phyloP scores from a whole-genome alignment of 2,888 invertebrate species.

The Drosophila longiperda region DNA sequence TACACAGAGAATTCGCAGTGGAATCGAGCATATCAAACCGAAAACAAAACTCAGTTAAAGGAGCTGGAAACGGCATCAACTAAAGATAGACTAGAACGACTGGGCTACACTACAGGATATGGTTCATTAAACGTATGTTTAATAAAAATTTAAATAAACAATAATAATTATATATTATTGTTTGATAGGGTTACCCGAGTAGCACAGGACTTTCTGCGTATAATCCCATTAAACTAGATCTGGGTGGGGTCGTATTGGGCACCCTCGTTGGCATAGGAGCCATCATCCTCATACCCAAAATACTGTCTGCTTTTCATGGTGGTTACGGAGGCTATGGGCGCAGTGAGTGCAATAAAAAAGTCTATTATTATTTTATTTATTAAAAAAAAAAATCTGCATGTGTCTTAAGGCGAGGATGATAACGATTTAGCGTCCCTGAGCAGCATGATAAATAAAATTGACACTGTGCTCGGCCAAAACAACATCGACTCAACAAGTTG shows the following conservation, averaged over 20 bases:
- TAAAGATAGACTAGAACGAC: conserved; percentile 83
- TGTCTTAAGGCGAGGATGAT: conserved; percentile 86
- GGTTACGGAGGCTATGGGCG: conserved; percentile 88
- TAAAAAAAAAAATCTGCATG: not conserved
- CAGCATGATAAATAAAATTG: conserved; percentile 88
- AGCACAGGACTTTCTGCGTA: conserved; percentile 87
- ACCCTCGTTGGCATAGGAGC: conserved; percentile 93
- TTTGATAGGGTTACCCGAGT: conserved; percentile 83
- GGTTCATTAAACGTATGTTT: conserved; percentile 81
- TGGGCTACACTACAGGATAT: conserved; percentile 84
- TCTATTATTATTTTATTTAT: not conserved
- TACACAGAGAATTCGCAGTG: conserved; percentile 77
- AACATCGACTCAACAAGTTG: conserved; percentile 90
- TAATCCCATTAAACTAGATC: conserved; percentile 91
- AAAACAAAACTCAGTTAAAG: conserved; percentile 77
- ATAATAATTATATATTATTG: not conserved
- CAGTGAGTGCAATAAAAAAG: conserved; percentile 82
- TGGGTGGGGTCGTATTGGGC: conserved; percentile 92
- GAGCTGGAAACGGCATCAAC: conserved; percentile 77
- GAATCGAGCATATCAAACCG: conserved; percentile 80
- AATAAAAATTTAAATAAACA: not conserved
- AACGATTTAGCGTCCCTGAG: conserved; percentile 87
- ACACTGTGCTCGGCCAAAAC: conserved; percentile 88
- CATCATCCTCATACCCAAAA: conserved; percentile 91
- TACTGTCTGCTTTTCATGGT: conserved; percentile 90